Evolutionary conservation across 2,113 vertebrate species (phyloP).

Genomic region (Clinocottus analis): DNA sequence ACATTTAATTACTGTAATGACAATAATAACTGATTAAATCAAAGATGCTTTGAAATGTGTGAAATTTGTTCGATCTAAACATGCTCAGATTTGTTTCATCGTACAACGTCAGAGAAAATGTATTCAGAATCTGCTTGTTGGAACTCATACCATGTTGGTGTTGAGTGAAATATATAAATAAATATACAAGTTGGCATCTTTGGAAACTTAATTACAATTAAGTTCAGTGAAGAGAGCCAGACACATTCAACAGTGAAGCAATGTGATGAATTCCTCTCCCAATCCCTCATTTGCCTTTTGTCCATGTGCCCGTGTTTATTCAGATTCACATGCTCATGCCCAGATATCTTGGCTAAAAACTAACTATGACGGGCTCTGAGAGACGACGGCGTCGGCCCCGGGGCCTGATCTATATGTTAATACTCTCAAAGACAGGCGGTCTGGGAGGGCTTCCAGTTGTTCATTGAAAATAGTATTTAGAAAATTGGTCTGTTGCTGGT

Average conservation of each 20-base stretch:
- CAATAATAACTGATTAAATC: background rate
- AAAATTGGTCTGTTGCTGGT: background rate
- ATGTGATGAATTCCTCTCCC: slow-evolving; percentile 43
- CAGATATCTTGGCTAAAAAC: slow-evolving; percentile 47
- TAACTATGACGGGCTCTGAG: slow-evolving; percentile 24
- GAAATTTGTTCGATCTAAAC: background rate
- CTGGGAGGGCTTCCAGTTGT: slow-evolving; percentile 1
- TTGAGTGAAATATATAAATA: background rate
- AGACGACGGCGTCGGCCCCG: background rate
- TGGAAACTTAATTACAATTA: background rate
- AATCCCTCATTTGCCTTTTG: slow-evolving; percentile 58
- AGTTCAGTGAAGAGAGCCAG: background rate
- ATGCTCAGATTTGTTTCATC: background rate
- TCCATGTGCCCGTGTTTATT: slow-evolving; percentile 50
- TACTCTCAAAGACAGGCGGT: slow-evolving; percentile 11
- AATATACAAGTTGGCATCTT: background rate
- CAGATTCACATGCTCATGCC: slow-evolving; percentile 42
- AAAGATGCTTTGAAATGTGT: background rate
- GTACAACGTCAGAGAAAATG: background rate
- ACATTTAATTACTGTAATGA: background rate
- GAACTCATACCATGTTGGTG: background rate
- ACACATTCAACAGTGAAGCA: slow-evolving; percentile 28
- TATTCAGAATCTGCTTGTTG: background rate
- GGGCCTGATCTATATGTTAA: slow-evolving; percentile 30
- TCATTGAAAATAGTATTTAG: slow-evolving; percentile 3